phyloP scores from a whole-genome alignment of 2,888 invertebrate species.

The Rhamphomyia laevipes region DNA sequence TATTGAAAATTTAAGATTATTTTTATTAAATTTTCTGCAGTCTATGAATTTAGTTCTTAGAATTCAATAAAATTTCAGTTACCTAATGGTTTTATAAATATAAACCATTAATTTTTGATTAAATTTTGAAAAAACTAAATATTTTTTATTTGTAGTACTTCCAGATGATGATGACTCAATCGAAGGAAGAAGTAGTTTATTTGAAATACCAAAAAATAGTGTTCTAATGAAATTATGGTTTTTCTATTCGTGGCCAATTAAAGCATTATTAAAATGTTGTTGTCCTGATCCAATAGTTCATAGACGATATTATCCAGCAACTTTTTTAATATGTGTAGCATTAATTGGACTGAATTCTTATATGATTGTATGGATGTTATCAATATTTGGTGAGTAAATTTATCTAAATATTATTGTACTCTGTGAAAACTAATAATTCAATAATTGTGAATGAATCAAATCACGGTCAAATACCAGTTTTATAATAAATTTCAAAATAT shows the following conservation, averaged over 20 bases:
- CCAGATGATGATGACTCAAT: constrained; percentile 20
- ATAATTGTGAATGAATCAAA: too few species aligned
- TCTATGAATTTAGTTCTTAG: too few species aligned
- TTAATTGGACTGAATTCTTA: constrained; percentile 82
- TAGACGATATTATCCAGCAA: constrained; percentile 54
- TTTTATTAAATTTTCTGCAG: too few species aligned
- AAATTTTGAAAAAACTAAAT: too few species aligned
- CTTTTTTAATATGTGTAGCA: constrained; percentile 75
- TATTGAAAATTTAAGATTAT: background rate
- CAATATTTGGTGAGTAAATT: constrained; percentile 56
- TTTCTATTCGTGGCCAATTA: constrained; percentile 60
- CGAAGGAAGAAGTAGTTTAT: constrained; percentile 32
- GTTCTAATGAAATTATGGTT: constrained; percentile 43
- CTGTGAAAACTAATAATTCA: too few species aligned
- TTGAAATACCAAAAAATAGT: constrained; percentile 34
- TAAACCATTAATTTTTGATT: too few species aligned
- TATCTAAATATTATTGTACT: background rate
- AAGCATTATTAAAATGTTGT: constrained; percentile 48
- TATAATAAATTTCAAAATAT: background rate
- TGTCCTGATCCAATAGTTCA: constrained; percentile 58
- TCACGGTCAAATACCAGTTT: too few species aligned
- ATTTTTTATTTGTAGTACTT: constrained; percentile 19
- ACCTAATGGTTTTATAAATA: too few species aligned
- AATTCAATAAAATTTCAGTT: too few species aligned
- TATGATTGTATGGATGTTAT: constrained; percentile 85